Percentiles rank a stretch among this genome's conserved stretches.
These are phyloP conservation scores for Parnassius smintheus DNA, from an alignment of 2,888 invertebrate genomes.

Conservation along the genomic window DNA sequence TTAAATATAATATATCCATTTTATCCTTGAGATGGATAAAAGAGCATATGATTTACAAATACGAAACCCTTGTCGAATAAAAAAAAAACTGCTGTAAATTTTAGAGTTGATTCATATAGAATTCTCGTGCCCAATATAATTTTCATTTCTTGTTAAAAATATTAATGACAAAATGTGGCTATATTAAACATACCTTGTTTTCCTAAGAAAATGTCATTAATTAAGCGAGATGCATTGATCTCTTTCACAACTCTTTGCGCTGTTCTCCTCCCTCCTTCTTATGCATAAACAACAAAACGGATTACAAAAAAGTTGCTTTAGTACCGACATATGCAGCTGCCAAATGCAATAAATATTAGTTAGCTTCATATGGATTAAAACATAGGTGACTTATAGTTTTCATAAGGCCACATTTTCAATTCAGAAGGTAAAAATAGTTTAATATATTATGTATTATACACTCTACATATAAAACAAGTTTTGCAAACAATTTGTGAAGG, in stretches of 20 bases:
- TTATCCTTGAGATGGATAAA: conserved; percentile 26
- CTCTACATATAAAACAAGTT: conserved; percentile 61
- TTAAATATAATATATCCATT: conserved; percentile 4
- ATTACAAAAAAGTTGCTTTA: conserved; percentile 24
- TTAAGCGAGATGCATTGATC: no score
- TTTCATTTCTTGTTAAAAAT: no score
- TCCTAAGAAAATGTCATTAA: no score
- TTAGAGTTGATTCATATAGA: no score
- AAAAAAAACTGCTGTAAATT: no score
- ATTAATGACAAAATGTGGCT: no score
- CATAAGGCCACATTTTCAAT: conserved; percentile 32
- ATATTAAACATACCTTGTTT: no score
- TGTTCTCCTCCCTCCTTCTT: conserved; percentile 40
- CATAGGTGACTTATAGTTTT: conserved; percentile 19
- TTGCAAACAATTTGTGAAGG: conserved; percentile 94
- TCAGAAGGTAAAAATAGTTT: conserved; percentile 22
- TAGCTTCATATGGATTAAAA: conserved; percentile 16
- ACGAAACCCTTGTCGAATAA: neutral
- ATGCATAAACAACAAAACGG: conserved; percentile 33
- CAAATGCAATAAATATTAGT: conserved; percentile 30
- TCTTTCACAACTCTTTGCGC: conserved; percentile 37
- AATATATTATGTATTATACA: conserved; percentile 29
- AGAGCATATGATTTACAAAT: conserved; percentile 20
- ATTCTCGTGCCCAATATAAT: no score
- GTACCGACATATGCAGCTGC: conserved; percentile 39